Conservation (phyloP, 2,888 invertebrate genomes). For the Drosophila sordidula region DNA sequence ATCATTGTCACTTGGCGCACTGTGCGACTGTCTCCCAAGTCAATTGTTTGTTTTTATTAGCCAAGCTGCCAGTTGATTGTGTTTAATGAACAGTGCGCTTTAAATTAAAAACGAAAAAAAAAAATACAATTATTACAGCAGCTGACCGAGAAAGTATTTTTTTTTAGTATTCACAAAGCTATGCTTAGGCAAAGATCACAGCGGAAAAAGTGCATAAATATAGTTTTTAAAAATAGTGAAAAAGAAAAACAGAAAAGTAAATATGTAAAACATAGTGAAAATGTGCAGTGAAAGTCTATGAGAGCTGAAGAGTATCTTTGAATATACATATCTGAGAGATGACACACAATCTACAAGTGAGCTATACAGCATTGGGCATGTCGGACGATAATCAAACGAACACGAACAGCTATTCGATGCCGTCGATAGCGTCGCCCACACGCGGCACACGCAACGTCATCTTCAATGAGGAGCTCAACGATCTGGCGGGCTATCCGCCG, state of each 20-base stretch:
- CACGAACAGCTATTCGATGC: conserved; percentile 80
- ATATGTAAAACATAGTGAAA: conserved; percentile 18
- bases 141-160: not conserved
- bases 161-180: conserved; percentile 35
- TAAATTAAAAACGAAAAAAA: conserved; percentile 22
- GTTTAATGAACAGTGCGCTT: conserved; percentile 64
- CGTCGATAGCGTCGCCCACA: conserved; percentile 80
- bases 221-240: not conserved
- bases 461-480: conserved; percentile 82
- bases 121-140: conserved; percentile 43
- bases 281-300: conserved; percentile 14
- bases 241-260: not conserved
- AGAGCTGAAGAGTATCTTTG: not conserved
- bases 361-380: conserved; percentile 85
- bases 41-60: conserved; percentile 54
- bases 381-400: conserved; percentile 84
- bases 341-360: conserved; percentile 85
- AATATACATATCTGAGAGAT: conserved; percentile 70
- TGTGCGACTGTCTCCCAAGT: conserved; percentile 23
- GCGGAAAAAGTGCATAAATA: conserved; percentile 2
- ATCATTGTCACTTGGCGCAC: conserved; percentile 63
- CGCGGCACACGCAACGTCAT: conserved; percentile 83
- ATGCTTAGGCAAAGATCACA: conserved; percentile 20
- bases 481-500: conserved; percentile 77
- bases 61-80: conserved; percentile 64